Conservation (phyloP, 2,888 invertebrate species). For the Euspilapteryx auroguttella region DNA sequence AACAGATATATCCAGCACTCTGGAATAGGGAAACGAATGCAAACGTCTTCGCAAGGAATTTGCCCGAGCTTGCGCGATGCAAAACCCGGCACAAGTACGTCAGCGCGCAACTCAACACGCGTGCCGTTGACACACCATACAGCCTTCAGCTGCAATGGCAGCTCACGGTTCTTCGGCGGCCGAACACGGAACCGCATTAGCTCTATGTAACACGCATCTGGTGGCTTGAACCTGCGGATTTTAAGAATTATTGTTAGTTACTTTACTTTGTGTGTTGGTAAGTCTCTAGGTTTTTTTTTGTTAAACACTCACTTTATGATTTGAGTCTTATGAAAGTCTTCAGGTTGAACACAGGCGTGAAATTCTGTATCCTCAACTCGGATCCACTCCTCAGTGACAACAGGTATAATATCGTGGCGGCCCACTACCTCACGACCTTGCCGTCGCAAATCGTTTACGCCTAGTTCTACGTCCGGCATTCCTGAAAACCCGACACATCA, state of each 20-base stretch:
- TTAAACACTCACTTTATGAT: no score
- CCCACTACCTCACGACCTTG: conserved; percentile 99
- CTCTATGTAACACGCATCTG: conserved; percentile 97
- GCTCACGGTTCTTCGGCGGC: conserved; percentile 93
- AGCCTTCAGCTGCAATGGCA: conserved; percentile 93
- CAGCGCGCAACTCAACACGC: conserved; percentile 94
- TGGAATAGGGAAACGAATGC: conserved; percentile 94
- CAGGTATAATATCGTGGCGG: conserved; percentile 97
- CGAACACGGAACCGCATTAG: conserved; percentile 93
- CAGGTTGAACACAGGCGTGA: conserved; percentile 89
- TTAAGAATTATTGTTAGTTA: neutral
- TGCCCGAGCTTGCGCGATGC: conserved; percentile 94
- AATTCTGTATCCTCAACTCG: conserved; percentile 92
- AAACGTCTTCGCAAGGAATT: conserved; percentile 96
- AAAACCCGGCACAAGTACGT: conserved; percentile 95
- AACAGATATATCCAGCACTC: conserved; percentile 99
- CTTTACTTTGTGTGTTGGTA: neutral
- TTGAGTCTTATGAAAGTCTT: conserved; percentile 83
- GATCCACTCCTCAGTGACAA: conserved; percentile 99
- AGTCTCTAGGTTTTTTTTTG: no score
- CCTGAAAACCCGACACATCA: no score
- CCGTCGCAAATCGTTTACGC: conserved; percentile 95
- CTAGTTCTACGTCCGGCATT: conserved; percentile 95
- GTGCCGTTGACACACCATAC: conserved; percentile 85
- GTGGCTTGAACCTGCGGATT: conserved; percentile 81